These are phyloP conservation scores for Muschampia plurimacula DNA, from an alignment of 2,888 invertebrate genomes.

Conservation along the genomic window DNA sequence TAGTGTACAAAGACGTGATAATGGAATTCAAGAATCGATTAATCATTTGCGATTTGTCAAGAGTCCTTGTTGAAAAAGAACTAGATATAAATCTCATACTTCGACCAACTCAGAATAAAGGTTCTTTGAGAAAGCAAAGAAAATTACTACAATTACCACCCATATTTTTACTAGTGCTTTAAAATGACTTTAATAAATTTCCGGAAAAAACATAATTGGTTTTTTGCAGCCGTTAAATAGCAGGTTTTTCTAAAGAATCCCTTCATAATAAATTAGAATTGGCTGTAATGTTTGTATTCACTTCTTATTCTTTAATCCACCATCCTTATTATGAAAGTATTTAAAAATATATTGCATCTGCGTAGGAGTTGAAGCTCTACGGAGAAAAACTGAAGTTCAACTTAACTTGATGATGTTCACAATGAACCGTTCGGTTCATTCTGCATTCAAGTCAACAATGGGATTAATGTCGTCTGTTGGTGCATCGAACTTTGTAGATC, in stretches of 20 bases:
- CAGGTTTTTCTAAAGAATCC: too few relatives aligned
- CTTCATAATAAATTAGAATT: background rate
- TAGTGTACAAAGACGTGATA: slow-evolving; percentile 8
- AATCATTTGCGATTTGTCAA: background rate
- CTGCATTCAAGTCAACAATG: background rate
- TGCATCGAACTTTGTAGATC: slow-evolving; percentile 4
- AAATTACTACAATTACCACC: too few relatives aligned
- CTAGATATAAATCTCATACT: background rate
- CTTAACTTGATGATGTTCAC: background rate
- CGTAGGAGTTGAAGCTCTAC: background rate
- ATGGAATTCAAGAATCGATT: background rate
- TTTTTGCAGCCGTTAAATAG: too few relatives aligned
- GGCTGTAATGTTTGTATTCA: background rate
- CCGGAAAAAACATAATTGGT: too few relatives aligned
- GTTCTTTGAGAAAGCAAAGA: background rate
- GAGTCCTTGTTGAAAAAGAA: background rate
- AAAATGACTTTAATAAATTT: too few relatives aligned
- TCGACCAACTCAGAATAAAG: background rate
- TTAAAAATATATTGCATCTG: background rate
- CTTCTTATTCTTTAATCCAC: too few relatives aligned
- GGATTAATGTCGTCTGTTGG: background rate
- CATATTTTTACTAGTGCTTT: background rate
- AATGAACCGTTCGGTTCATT: too few relatives aligned
- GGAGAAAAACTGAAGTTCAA: background rate
- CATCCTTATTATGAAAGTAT: too few relatives aligned